These are phyloP conservation scores for Cryptophagus acutangulus DNA, from an alignment of 2,888 invertebrate species.

Conservation along the genomic window DNA sequence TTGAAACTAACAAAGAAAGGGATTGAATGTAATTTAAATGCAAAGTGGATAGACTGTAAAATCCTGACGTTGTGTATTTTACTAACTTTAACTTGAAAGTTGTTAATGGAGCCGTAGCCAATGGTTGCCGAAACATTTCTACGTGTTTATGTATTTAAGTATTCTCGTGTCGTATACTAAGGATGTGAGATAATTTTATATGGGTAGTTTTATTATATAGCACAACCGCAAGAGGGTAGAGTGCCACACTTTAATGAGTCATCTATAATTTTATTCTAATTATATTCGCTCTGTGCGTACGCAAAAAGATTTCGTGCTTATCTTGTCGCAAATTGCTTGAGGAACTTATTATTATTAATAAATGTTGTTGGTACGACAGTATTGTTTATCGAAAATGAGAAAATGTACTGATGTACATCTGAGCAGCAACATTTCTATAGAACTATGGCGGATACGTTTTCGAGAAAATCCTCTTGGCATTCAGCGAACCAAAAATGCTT, in stretches of 20 bases:
- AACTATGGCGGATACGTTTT: too few relatives aligned
- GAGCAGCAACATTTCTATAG: too few relatives aligned
- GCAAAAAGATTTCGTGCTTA: too few relatives aligned
- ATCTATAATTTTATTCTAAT: constrained; percentile 6
- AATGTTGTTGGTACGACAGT: too few relatives aligned
- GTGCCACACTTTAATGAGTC: constrained; percentile 3
- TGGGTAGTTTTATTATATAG: constrained; percentile 9
- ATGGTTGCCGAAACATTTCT: constrained; percentile 11
- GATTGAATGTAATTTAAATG: constrained; percentile 19
- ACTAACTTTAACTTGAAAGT: constrained; percentile 24
- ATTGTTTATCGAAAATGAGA: too few relatives aligned
- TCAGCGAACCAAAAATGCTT: too few relatives aligned
- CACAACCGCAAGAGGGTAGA: constrained; percentile 6
- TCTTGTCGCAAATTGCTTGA: too few relatives aligned
- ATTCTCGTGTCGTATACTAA: constrained; percentile 10
- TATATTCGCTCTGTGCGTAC: too few relatives aligned
- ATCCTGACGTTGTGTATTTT: constrained; percentile 20
- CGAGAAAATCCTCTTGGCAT: too few relatives aligned
- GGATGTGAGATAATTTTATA: constrained; percentile 13
- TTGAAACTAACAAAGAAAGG: constrained; percentile 2
- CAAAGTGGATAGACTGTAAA: constrained; percentile 13
- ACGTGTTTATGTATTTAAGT: constrained; percentile 18
- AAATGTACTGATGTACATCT: too few relatives aligned
- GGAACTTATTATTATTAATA: too few relatives aligned
- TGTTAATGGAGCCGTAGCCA: constrained; percentile 21